Conservation (phyloP, 1,140 invertebrate genomes). For the Metopolophium dirhodum region DNA sequence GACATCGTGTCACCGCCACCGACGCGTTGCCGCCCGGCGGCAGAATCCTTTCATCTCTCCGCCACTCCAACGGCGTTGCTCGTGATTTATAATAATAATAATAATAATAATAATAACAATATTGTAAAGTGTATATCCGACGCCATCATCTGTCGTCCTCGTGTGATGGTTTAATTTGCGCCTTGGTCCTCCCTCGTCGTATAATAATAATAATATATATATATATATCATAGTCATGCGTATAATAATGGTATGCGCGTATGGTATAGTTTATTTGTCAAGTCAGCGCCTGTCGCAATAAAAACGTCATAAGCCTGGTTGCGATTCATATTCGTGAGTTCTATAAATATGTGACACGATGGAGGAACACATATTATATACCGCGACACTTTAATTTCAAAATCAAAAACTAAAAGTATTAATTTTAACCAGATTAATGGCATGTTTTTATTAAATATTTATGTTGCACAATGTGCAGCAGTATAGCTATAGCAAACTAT, state of each 20-base stretch:
- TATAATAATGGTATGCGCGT: neutral
- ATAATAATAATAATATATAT: neutral
- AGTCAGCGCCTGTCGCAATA: neutral
- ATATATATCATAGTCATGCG: neutral
- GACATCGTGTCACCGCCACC: neutral
- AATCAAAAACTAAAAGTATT: neutral
- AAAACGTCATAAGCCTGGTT: neutral
- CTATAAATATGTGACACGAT: neutral
- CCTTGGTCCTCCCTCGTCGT: neutral
- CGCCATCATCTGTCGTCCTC: constrained; percentile 10
- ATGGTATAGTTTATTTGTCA: neutral
- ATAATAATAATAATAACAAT: neutral
- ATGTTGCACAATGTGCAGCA: too few relatives aligned
- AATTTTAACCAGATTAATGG: neutral
- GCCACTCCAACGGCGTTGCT: neutral
- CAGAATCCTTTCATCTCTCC: neutral
- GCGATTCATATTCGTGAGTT: neutral
- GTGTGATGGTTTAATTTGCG: constrained; percentile 1
- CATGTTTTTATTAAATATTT: neutral
- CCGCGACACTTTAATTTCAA: neutral
- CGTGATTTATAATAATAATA: constrained; percentile 11
- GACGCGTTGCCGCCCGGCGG: neutral
- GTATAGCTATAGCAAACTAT: too few relatives aligned
- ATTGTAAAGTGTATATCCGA: neutral
- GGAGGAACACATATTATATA: neutral